A percentile compares a stretch with the other conserved stretches of the same genome.
phyloP scores from a whole-genome alignment of 2,113 vertebrate genomes.

The Rhabdornis inornatus region DNA sequence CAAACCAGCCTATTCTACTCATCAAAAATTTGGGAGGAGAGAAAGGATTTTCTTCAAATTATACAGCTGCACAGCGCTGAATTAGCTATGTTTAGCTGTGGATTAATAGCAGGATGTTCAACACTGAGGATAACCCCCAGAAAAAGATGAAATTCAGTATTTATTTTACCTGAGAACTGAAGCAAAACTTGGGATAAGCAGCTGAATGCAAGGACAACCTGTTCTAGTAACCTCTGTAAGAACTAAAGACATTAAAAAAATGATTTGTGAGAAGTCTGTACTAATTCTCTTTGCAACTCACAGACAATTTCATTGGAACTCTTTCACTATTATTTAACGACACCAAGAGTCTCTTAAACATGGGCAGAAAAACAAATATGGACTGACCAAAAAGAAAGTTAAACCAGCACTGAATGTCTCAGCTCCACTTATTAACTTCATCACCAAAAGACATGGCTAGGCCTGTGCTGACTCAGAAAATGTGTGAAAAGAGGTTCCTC shows the following conservation, averaged over 20 bases:
- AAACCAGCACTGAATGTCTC: not conserved
- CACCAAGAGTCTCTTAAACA: not conserved
- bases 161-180: not conserved
- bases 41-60: not conserved
- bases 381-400: not conserved
- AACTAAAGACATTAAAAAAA: not conserved
- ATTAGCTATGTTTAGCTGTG: not conserved
- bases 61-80: not conserved
- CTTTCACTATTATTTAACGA: not conserved
- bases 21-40: not conserved
- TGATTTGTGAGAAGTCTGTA: not conserved
- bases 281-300: not conserved
- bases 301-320: not conserved
- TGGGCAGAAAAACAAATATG: rapidly evolving
- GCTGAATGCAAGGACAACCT: not conserved
- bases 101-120: not conserved
- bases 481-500: constrained; percentile 3
- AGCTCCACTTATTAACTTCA: not conserved
- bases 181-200: not conserved
- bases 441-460: not conserved
- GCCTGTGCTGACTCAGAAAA: not conserved
- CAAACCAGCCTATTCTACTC: not conserved
- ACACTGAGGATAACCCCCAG: not conserved
- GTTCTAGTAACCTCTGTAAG: not conserved
- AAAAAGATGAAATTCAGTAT: not conserved